These are phyloP conservation scores for Phylloscopus collybita DNA, from an alignment of 2,797 vertebrate species.

Conservation along the genomic window DNA sequence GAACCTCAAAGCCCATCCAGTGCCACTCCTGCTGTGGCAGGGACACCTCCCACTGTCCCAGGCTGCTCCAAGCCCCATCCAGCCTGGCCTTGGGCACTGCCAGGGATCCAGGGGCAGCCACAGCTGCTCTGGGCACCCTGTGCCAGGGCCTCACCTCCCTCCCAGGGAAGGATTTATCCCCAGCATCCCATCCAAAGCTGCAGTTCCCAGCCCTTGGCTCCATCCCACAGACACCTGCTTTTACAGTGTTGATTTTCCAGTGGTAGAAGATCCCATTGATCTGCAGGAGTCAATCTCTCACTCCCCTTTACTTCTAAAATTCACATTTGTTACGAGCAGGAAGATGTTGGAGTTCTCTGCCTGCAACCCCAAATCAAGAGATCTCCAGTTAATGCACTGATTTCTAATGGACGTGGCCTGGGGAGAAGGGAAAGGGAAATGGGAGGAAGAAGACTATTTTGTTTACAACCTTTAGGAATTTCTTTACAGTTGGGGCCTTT, in stretches of 20 bases:
- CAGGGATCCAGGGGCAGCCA: neutral
- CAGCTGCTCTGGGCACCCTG: neutral
- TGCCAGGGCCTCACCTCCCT: neutral
- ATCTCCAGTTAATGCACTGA: neutral
- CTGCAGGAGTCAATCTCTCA: neutral
- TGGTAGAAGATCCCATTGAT: rapidly evolving
- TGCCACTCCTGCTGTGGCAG: neutral
- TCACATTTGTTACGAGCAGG: neutral
- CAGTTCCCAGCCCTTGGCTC: neutral
- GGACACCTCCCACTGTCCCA: neutral
- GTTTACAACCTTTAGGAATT: neutral
- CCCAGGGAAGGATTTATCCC: rapidly evolving
- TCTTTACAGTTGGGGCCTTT: neutral
- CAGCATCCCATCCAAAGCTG: rapidly evolving
- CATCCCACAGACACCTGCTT: neutral
- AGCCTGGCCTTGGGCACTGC: neutral
- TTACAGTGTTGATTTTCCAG: neutral
- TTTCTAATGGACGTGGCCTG: neutral
- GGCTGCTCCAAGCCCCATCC: neutral
- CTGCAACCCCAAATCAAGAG: neutral
- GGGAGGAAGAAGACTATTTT: neutral
- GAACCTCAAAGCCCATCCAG: rapidly evolving
- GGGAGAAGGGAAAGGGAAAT: neutral
- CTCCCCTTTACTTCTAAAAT: neutral
- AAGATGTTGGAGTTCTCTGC: neutral